Evolutionary conservation across 2,888 invertebrate genomes (phyloP), one percentile per base, ranked within the genome.

Genomic region (Caenorhabditis becei): DNA sequence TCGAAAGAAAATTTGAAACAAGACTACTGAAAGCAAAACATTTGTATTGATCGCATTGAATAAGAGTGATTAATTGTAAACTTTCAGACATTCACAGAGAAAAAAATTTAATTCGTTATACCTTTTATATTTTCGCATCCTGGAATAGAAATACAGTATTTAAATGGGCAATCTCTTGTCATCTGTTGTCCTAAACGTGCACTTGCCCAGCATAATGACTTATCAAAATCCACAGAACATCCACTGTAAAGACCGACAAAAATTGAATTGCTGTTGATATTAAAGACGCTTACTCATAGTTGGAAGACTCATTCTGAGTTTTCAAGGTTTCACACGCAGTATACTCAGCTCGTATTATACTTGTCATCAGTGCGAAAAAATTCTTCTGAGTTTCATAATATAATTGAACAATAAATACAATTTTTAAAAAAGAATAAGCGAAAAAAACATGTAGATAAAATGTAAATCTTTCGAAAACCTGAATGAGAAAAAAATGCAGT

Each of bases 131-230:
- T 65, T 49, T 86, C 88, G 54, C 90, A 90, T 26, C 89, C 90
- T 28, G 88, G 88, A 11, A 90, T 82, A 2, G 89, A 70, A 8
- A 86, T 74, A 69, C 90, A 90, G 61, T 87, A 91, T 24, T 82
- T 86, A 80, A 90, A 90, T 11, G 90, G 90, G 61, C 90, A 90
- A n/a, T 82, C 71, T 70, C 88, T 63, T 35, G 87, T 82, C 62
- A 86, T 86, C 10, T 70, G 71, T 35, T 87, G 85, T 16, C 90
- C 90, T 14, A 78, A 69, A 18, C 77, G 66, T 14, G 87, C 86
- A 59, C 84, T 85, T 53, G 82, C 65, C 89, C 89, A 90, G 75
- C 90, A 90, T 58, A 90, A 69, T 2, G 88, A 88, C 63, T 84
- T 84, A 84, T 91, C 90, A 74, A 90, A 90, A 70, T 87, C 74